Percentiles rank a stretch among this genome's conserved stretches.
phyloP scores from a whole-genome alignment of 2,797 vertebrate genomes.

The Anguilla obscura region DNA sequence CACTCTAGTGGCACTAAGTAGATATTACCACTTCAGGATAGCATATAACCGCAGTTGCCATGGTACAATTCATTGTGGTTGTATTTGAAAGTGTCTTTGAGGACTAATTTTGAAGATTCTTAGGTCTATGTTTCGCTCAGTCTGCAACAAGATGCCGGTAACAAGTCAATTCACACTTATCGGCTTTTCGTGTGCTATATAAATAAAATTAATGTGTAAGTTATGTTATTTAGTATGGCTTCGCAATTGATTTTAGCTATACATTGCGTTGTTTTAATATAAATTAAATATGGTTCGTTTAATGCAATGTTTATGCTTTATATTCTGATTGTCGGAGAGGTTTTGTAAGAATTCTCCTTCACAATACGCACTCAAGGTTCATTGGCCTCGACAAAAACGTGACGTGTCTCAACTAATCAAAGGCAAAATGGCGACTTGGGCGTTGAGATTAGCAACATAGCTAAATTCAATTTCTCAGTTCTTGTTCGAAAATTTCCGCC shows the following conservation, averaged over 20 bases:
- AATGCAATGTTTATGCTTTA: background rate
- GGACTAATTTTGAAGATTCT: background rate
- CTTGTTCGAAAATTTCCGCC: background rate
- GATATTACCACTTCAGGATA: background rate
- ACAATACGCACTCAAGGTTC: background rate
- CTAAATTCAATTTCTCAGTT: background rate
- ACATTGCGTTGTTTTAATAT: background rate
- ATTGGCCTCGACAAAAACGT: background rate
- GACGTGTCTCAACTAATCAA: background rate
- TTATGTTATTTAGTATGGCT: background rate
- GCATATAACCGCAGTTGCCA: background rate
- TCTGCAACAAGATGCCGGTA: background rate
- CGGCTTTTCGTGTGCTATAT: background rate
- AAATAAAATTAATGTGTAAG: background rate
- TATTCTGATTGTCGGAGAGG: too few relatives aligned
- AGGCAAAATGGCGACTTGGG: background rate
- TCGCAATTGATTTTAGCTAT: background rate
- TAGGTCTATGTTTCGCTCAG: background rate
- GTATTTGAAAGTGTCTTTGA: background rate
- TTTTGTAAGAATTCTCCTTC: too few relatives aligned
- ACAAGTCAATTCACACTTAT: background rate
- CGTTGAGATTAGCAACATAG: background rate
- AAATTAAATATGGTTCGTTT: background rate
- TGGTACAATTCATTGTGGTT: background rate
- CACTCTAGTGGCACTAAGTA: slow-evolving; percentile 53